These are phyloP conservation scores for Scleropages formosus DNA, from an alignment of 2,797 vertebrate genomes.

Conservation along the genomic window DNA sequence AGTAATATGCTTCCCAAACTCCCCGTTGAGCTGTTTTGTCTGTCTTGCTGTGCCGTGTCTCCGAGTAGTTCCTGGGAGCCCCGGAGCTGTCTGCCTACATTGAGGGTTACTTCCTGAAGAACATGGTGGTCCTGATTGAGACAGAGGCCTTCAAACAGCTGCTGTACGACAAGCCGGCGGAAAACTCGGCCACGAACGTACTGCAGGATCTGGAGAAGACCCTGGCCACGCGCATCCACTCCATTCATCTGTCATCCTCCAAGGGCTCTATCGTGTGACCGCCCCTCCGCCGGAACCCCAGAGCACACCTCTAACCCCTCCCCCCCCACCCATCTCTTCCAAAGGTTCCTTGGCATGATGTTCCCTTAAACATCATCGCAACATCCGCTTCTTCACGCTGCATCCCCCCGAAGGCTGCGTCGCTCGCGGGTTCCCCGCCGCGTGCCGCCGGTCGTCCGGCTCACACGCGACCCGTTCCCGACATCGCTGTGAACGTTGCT, in stretches of 20 bases:
- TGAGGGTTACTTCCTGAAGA: slow-evolving; percentile 97
- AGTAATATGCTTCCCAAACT: too few relatives aligned
- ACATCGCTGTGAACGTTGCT: slow-evolving; percentile 7
- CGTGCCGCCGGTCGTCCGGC: slow-evolving; percentile 40
- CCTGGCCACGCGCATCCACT: slow-evolving; percentile 91
- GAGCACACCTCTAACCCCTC: background rate
- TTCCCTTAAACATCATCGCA: too few relatives aligned
- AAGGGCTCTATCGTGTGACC: slow-evolving; percentile 95
- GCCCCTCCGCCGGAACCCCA: slow-evolving; percentile 27
- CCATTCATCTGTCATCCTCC: slow-evolving; percentile 95
- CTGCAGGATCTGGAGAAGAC: slow-evolving; percentile 93
- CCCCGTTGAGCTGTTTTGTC: too few relatives aligned
- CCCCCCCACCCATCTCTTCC: too few relatives aligned
- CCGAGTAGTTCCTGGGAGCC: slow-evolving; percentile 85
- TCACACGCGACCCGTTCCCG: slow-evolving; percentile 24
- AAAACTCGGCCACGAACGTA: slow-evolving; percentile 81
- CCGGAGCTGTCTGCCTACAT: slow-evolving; percentile 88
- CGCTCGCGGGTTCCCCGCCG: too few relatives aligned
- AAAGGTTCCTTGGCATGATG: too few relatives aligned
- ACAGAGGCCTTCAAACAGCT: slow-evolving; percentile 94
- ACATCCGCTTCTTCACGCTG: background rate
- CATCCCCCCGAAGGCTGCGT: too few relatives aligned
- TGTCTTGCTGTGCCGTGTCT: background rate
- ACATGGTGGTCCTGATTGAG: slow-evolving; percentile 97
- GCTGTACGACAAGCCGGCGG: slow-evolving; percentile 81